phyloP scores from a whole-genome alignment of 2,888 invertebrate species.

The Plebejus melissa region DNA sequence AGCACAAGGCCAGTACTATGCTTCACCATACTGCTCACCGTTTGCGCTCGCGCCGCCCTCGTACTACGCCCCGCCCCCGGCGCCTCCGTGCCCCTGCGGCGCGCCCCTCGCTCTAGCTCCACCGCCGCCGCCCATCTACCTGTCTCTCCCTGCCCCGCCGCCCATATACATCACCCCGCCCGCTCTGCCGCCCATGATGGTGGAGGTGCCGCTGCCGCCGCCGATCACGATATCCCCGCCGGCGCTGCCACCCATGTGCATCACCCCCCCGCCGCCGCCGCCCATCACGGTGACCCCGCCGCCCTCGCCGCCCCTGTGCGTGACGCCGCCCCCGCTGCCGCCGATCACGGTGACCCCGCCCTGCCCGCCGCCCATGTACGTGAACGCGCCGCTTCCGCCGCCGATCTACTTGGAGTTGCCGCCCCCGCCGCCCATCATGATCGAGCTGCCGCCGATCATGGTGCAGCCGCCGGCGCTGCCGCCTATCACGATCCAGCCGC shows the following conservation, averaged over 20 bases:
- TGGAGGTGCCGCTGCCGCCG: conserved; percentile 55
- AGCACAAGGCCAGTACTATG: conserved; percentile 57
- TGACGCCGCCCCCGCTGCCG: conserved; percentile 47
- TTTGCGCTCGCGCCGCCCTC: conserved; percentile 37
- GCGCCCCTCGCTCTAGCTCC: conserved; percentile 41
- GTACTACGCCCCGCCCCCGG: conserved; percentile 29
- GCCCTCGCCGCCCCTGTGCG: conserved; percentile 52
- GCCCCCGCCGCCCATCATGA: conserved; percentile 43
- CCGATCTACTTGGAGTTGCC: conserved; percentile 43
- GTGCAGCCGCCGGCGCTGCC: conserved; percentile 63
- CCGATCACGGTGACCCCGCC: conserved; percentile 51
- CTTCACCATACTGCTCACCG: conserved; percentile 37
- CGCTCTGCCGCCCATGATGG: conserved; percentile 54
- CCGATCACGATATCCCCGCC: conserved; percentile 51
- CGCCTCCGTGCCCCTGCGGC: conserved; percentile 37
- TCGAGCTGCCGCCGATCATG: conserved; percentile 54
- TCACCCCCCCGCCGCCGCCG: conserved; percentile 57
- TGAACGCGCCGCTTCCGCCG: conserved; percentile 53
- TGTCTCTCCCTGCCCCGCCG: conserved; percentile 56
- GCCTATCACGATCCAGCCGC: conserved; percentile 61
- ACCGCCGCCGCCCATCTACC: conserved; percentile 54
- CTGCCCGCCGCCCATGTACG: conserved; percentile 55
- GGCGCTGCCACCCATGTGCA: conserved; percentile 55
- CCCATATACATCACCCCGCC: conserved; percentile 58
- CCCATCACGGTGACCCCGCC: conserved; percentile 62